A percentile compares a stretch with the other conserved stretches of the same genome.
These are phyloP conservation scores for Ophion ellenae DNA, from an alignment of 2,888 invertebrate species.

Conservation along the genomic window DNA sequence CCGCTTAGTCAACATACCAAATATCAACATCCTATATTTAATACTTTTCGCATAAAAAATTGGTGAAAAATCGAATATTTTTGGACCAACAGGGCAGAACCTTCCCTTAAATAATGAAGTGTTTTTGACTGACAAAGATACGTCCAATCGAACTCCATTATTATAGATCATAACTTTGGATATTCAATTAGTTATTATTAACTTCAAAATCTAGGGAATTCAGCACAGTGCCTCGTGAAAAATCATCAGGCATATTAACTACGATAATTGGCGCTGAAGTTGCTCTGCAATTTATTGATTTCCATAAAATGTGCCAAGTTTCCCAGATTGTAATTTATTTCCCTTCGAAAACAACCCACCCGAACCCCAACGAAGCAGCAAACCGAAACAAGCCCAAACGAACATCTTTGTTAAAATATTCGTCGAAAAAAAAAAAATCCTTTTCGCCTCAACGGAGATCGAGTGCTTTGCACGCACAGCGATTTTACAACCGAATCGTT, in stretches of 20 bases:
- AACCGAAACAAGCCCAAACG: neutral
- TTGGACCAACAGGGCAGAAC: too few species aligned
- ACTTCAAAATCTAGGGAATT: neutral
- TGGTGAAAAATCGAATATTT: too few species aligned
- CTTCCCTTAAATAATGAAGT: too few species aligned
- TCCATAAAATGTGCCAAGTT: too few species aligned
- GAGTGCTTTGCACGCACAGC: neutral
- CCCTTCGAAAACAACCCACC: neutral
- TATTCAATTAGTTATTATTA: neutral
- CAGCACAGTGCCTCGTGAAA: neutral
- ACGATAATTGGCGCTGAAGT: too few species aligned
- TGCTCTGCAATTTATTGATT: too few species aligned
- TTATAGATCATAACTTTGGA: neutral
- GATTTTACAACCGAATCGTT: neutral
- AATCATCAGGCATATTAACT: too few species aligned
- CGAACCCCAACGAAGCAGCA: neutral
- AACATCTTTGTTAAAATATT: neutral
- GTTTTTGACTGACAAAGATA: too few species aligned
- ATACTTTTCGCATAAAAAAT: too few species aligned
- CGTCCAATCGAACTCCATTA: too few species aligned
- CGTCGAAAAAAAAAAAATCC: neutral
- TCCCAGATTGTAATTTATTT: neutral
- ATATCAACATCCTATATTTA: too few species aligned
- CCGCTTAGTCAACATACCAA: too few species aligned
- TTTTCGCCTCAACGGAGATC: neutral